Base-by-base conservation (phyloP, 2,797 vertebrate species). In the Pseudomugil gertrudae region DNA sequence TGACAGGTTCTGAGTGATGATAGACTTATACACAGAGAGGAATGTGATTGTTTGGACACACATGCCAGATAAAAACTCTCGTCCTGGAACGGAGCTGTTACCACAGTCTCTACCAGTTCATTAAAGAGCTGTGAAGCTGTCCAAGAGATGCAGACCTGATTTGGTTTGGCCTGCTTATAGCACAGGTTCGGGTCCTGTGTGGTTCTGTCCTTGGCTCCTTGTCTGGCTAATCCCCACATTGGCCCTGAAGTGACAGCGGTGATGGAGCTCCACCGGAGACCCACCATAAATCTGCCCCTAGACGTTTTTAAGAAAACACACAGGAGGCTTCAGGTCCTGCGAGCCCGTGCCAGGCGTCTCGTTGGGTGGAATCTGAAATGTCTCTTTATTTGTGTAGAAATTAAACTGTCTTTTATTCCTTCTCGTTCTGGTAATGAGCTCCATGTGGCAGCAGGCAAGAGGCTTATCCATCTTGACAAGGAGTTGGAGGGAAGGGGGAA, bases 311-410 rank as follows among this genome's bases (percentile, higher is more conserved):
- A 75, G 85, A 87, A 91, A 91, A 90, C 83, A 85, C 85, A 80
- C 83, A 76, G 77, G 68, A 80, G 72, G 78, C 70, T 81, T 72
- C 63, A 15, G 80, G 85, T 83, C 79, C 74, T 55, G 69, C 45
- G 56, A 66, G 73, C 59, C 33, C 24, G 66, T 68, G 85, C 86
- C 84, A 87, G 85, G 84, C 81, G 53, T 84, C 86, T 88, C 69
- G 73, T 86, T 81, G 83, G 84, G 85, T 78, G 76, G 81, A 91
- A 90, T 84, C 87, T 47, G 65, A 89, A 91, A 92, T 89, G 84
- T 88, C 85, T 92, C 87, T 89, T 91, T 90, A 91, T 93, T 93
- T 94, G 80, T 85, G 86, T 92, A 89, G 86, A 94, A 93, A 92
- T 89, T 86, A 92, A 91, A 89, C 68, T 84, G 83, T 87, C 85